phyloP scores from a whole-genome alignment of 2,888 invertebrate genomes.

The Drosophila neutralis region DNA sequence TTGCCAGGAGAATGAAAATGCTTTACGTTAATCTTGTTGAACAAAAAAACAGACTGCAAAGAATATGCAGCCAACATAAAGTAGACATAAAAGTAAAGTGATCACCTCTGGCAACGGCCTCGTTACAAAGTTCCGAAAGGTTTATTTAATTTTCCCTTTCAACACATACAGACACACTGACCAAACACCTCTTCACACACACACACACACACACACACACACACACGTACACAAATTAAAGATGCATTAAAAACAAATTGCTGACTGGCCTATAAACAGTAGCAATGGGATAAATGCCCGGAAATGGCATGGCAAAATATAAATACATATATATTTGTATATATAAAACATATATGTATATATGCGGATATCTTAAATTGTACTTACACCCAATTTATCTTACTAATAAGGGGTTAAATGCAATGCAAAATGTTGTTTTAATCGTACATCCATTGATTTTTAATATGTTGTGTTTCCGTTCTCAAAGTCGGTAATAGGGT shows the following conservation, averaged over 20 bases:
- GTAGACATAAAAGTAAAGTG: constrained; percentile 30
- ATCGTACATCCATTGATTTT: background rate
- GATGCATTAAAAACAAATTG: constrained; percentile 56
- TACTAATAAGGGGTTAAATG: background rate
- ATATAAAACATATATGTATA: background rate
- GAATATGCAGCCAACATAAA: constrained; percentile 34
- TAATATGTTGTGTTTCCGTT: background rate
- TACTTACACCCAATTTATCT: background rate
- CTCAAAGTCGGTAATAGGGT: background rate
- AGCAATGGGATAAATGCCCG: constrained; percentile 6
- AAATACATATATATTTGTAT: background rate
- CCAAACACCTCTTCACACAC: background rate
- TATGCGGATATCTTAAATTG: constrained; percentile 2
- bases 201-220: constrained; percentile 8
- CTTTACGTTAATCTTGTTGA: constrained; percentile 29
- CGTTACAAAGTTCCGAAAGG: constrained; percentile 31
- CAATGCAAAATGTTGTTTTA: background rate
- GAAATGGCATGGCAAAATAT: background rate
- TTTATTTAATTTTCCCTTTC: constrained; percentile 49
- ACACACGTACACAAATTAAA: constrained; percentile 32
- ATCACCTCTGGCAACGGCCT: constrained; percentile 23
- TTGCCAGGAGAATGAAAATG: constrained; percentile 29
- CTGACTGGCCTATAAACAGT: constrained; percentile 26
- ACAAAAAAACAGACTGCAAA: constrained; percentile 25
- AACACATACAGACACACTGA: constrained; percentile 5